Conservation (phyloP, 2,797 vertebrate genomes). For the Eupleurogrammus muticus region DNA sequence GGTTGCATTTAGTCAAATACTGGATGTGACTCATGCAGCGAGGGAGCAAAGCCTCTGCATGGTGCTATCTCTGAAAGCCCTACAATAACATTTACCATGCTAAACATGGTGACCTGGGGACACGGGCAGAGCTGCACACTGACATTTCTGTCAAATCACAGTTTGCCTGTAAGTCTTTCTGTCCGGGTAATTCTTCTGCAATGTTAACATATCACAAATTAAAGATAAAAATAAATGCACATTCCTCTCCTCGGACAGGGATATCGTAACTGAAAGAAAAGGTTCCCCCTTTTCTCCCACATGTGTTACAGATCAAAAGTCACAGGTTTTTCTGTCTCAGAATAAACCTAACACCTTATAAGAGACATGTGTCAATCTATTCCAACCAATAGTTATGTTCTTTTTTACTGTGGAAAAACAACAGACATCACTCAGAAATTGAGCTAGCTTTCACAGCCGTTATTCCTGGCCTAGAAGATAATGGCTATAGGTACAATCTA, state of each 20-base stretch:
- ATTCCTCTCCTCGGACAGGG: not conserved
- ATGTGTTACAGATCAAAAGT: not conserved
- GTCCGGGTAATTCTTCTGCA: conserved; percentile 6
- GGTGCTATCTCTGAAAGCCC: conserved; percentile 33
- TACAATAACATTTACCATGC: conserved; percentile 42
- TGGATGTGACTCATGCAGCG: conserved; percentile 7
- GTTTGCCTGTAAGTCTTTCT: not conserved
- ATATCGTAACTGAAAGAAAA: conserved; percentile 3
- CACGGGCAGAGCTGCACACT: conserved; percentile 14
- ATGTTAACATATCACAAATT: conserved; percentile 8
- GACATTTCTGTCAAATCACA: conserved; percentile 34
- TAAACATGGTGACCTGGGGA: conserved; percentile 34
- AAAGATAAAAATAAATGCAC: not conserved
- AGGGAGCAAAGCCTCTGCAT: conserved; percentile 4
- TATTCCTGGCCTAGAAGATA: not conserved
- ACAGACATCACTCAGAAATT: not conserved
- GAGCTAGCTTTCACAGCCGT: not conserved
- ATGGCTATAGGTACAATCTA: not conserved
- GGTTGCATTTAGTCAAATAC: conserved; percentile 27
- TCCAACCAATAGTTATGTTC: not conserved
- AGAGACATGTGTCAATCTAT: not conserved
- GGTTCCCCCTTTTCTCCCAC: not conserved
- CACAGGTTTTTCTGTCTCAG: not conserved
- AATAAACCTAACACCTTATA: not conserved
- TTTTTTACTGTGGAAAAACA: not conserved